Evolutionary conservation across 2,888 invertebrate genomes (phyloP).

Genomic region (Polymixis flavicincta): DNA sequence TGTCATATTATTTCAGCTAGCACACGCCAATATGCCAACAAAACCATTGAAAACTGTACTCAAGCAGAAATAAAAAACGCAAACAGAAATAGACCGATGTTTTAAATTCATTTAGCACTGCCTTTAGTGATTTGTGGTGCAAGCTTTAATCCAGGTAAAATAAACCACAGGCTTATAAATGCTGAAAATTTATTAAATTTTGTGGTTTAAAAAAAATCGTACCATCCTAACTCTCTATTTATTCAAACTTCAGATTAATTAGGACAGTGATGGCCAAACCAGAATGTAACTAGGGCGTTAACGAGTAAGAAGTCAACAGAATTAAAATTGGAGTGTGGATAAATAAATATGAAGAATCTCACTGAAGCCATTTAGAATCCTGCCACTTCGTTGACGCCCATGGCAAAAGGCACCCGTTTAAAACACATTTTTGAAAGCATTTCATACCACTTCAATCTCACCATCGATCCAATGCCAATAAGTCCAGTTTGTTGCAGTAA

Average conservation of each 20-base stretch:
- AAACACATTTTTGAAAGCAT: not conserved
- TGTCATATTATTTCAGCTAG: not conserved
- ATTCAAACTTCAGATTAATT: not conserved
- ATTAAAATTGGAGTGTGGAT: not conserved
- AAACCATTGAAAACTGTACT: not conserved
- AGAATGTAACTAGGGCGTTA: not conserved
- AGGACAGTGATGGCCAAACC: not conserved
- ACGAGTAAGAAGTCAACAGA: too few species aligned
- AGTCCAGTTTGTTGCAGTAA: constrained; percentile 92
- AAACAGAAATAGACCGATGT: not conserved
- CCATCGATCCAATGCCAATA: constrained; percentile 13
- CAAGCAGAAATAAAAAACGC: not conserved
- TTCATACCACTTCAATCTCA: not conserved
- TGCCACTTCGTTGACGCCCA: not conserved
- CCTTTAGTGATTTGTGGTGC: not conserved
- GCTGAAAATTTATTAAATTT: not conserved
- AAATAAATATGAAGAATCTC: not conserved
- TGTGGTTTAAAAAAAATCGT: not conserved
- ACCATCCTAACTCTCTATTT: not conserved
- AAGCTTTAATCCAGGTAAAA: not conserved
- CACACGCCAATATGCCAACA: not conserved
- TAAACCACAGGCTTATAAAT: not conserved
- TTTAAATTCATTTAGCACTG: not conserved
- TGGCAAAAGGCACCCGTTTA: not conserved
- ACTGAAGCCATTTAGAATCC: not conserved